Percentiles rank a stretch among this genome's conserved stretches.
These are phyloP conservation scores for Phyto melanocephala DNA, from an alignment of 2,888 invertebrate species.

Conservation along the genomic window DNA sequence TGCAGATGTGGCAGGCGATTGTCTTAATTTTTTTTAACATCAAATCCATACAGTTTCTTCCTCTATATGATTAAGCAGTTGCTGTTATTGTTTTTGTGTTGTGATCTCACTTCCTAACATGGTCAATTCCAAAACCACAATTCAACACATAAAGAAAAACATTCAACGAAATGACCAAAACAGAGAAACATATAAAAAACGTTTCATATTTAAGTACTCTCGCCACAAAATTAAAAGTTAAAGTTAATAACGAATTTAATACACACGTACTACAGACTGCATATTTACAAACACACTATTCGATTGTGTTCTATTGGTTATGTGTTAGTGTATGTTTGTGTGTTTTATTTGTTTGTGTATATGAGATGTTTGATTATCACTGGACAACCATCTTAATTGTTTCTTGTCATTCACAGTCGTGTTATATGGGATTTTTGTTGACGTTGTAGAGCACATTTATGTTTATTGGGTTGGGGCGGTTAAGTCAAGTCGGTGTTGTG, in stretches of 20 bases:
- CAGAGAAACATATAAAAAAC: neutral
- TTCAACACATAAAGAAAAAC: neutral
- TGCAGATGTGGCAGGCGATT: conserved; percentile 57
- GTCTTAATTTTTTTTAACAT: conserved; percentile 56
- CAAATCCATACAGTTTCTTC: neutral
- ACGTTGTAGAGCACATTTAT: conserved; percentile 21
- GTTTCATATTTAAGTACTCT: conserved; percentile 48
- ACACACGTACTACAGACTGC: conserved; percentile 1
- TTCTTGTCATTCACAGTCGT: conserved; percentile 65
- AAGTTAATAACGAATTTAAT: neutral
- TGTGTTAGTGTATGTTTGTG: neutral
- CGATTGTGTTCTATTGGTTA: neutral
- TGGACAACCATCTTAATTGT: conserved; percentile 67
- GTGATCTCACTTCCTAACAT: conserved; percentile 61
- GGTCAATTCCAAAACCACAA: conserved; percentile 44
- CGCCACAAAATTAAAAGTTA: conserved; percentile 13
- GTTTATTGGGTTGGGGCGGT: conserved; percentile 1
- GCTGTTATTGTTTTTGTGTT: conserved; percentile 35
- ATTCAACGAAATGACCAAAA: conserved; percentile 20
- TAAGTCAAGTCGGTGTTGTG: neutral
- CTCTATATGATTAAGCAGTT: neutral
- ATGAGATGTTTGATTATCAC: conserved; percentile 62
- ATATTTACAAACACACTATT: too few species aligned
- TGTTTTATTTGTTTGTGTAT: conserved; percentile 8
- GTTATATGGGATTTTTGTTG: conserved; percentile 39